Base-by-base conservation (phyloP, 2,888 invertebrate species). In the Stenotaenia linearis region DNA sequence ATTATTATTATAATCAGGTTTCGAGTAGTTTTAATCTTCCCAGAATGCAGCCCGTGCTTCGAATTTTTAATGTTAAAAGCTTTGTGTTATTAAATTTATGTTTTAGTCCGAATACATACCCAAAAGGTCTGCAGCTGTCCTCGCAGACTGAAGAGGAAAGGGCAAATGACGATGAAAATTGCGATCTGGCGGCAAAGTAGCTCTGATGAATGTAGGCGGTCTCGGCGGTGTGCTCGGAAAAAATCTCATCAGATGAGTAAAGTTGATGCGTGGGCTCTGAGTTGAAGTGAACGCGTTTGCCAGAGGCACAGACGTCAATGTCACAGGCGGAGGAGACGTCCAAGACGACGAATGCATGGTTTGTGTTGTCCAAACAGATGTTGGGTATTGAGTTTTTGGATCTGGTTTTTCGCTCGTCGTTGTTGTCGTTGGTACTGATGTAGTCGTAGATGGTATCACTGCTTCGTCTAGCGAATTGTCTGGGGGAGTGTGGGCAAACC, bases 71-170 rank as follows among this genome's bases (percentile, higher is more conserved):
- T 50, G 50, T 50, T 50, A 7, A 18, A 18, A 18, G 77, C 77
- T 35, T 37, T 18, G 15, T 18, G 77, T 9, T 18, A 45, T 35
- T 75, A 75, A 23, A 35, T 32, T 30, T 32, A 74, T 25, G 23
- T 32, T 23, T 28, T n/a, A 25, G 23, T 10, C 18, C n/a, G n/a
- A 15, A 74, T n/a, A 32, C 77, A 12, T 77, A 77, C 77, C 77
- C 40, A 77, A 40, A 28, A 77, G 45, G 40, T 77, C 77, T 21
- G 50, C 77, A 77, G 77, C 45, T n/a, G 77, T 77, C 45, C 77
- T 77, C 23, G 77, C 37, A 45, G 77, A 77, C 21, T 77, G 40
- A 45, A 69, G 69, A 25, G 69, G 69, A 69, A 69, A 69, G 15
- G 50, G 50, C 50, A 50, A 50, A 50, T 28, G 28, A 69, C 69